Percentiles rank a stretch among this genome's conserved stretches.
Conservation (phyloP, 2,888 invertebrate genomes). For the Cheilosia vernalis region DNA sequence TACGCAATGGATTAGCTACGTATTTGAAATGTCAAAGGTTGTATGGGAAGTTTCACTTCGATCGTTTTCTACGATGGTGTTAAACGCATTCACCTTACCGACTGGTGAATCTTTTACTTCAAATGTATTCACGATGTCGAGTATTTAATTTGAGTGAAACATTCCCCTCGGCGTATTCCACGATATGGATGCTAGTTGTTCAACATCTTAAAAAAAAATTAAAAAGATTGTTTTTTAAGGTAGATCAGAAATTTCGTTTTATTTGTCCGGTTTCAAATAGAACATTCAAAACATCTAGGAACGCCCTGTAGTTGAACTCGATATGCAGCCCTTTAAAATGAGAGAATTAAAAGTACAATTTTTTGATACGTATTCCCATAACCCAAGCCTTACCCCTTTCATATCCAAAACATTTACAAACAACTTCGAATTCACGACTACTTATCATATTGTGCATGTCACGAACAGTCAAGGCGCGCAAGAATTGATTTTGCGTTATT, state of each 20-base stretch:
- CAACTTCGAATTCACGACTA: constrained; percentile 87
- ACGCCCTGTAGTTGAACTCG: constrained; percentile 89
- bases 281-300: constrained; percentile 87
- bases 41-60: too few species aligned
- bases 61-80: too few species aligned
- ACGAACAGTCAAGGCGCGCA: constrained; percentile 87
- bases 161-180: too few species aligned
- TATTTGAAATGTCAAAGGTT: too few species aligned
- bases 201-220: too few species aligned
- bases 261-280: constrained; percentile 85
- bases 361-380: too few species aligned
- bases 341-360: neutral
- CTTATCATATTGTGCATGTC: constrained; percentile 87
- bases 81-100: too few species aligned
- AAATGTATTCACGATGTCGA: too few species aligned
- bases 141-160: too few species aligned
- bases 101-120: too few species aligned
- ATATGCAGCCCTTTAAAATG: constrained; percentile 81
- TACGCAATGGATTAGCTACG: too few species aligned
- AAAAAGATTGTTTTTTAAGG: neutral
- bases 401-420: constrained; percentile 90
- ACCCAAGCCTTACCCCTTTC: constrained; percentile 84
- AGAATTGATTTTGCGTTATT: constrained; percentile 86
- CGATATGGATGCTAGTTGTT: too few species aligned
- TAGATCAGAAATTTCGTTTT: constrained; percentile 78